Evolutionary conservation across 2,888 invertebrate genomes (phyloP).

Genomic region (Ochropleura plecta): DNA sequence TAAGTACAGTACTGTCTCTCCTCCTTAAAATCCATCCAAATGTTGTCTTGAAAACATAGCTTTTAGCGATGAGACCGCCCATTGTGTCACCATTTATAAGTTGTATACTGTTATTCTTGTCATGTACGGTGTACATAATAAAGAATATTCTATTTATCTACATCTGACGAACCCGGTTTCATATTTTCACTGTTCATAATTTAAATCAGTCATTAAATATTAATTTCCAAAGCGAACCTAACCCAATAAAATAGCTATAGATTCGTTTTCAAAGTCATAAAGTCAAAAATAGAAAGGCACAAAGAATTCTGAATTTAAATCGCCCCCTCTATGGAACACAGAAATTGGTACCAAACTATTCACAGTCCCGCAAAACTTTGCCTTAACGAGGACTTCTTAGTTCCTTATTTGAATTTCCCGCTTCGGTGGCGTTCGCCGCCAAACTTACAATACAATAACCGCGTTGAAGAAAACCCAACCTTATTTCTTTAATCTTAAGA

Average conservation of each 20-base stretch:
- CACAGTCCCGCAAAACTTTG: slow-evolving; percentile 63
- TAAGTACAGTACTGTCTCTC: too few species aligned
- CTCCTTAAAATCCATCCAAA: too few species aligned
- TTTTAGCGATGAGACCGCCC: too few species aligned
- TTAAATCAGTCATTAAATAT: slow-evolving; percentile 27
- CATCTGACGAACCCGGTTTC: too few species aligned
- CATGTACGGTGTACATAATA: too few species aligned
- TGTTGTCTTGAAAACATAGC: too few species aligned
- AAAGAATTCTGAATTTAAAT: slow-evolving; percentile 58
- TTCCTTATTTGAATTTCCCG: slow-evolving; percentile 82
- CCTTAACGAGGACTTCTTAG: slow-evolving; percentile 75
- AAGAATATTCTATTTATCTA: too few species aligned
- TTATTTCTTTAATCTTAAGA: slow-evolving; percentile 49
- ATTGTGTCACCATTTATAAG: too few species aligned
- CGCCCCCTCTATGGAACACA: slow-evolving; percentile 38
- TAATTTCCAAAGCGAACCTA: slow-evolving; percentile 31
- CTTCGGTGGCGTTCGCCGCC: slow-evolving; percentile 68
- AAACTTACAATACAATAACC: slow-evolving; percentile 60
- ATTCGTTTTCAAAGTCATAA: slow-evolving; percentile 50
- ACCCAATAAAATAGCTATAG: slow-evolving; percentile 39
- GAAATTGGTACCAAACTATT: slow-evolving; percentile 62
- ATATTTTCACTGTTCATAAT: too few species aligned
- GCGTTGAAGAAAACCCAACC: slow-evolving; percentile 66
- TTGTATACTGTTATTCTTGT: too few species aligned
- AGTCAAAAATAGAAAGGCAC: slow-evolving; percentile 38